Percentiles rank a stretch among this genome's conserved stretches.
phyloP scores from a whole-genome alignment of 2,888 invertebrate genomes.

The Anorthoa munda region DNA sequence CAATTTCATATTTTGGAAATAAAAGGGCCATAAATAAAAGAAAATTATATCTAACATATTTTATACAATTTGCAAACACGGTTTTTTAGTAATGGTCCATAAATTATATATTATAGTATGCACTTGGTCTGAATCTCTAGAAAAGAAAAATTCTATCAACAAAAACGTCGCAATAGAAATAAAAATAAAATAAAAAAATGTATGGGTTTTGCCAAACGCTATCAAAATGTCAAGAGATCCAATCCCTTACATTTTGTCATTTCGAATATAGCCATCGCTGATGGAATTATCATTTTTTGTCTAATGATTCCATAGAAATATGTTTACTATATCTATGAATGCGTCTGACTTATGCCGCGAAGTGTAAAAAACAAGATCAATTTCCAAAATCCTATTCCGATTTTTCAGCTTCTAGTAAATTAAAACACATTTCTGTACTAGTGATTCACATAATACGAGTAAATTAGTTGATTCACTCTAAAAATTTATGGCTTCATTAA shows the following conservation, averaged over 20 bases:
- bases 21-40: background rate
- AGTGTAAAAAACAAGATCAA: too few species aligned
- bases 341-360: too few species aligned
- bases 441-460: background rate
- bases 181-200: too few species aligned
- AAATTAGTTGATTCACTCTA: slow-evolving; percentile 19
- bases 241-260: too few species aligned
- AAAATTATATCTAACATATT: background rate
- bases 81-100: background rate
- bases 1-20: slow-evolving; percentile 6
- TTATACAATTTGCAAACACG: background rate
- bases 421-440: background rate
- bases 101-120: slow-evolving; percentile 4
- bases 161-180: too few species aligned
- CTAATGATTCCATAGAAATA: too few species aligned
- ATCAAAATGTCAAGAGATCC: too few species aligned
- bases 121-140: background rate
- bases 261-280: too few species aligned
- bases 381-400: background rate
- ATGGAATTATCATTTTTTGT: too few species aligned
- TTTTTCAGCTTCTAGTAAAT: background rate
- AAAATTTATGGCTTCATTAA: slow-evolving; percentile 36
- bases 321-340: too few species aligned
- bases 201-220: too few species aligned
- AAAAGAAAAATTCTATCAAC: too few species aligned